phyloP scores from a whole-genome alignment of 1,140 invertebrate genomes.

The Stenopsyche tienmushanensis region DNA sequence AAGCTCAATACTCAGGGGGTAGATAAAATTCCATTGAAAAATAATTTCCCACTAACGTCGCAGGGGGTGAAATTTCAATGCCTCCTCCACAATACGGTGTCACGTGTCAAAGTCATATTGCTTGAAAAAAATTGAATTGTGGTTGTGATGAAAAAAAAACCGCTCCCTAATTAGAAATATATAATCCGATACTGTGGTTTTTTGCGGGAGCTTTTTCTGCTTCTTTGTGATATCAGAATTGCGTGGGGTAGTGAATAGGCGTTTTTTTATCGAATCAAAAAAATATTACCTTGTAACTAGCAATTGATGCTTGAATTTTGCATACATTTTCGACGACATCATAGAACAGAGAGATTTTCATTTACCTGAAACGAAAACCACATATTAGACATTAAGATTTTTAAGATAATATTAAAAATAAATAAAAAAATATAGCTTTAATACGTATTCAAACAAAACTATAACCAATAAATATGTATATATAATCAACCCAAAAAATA shows the following conservation, averaged over 20 bases:
- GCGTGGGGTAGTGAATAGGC: conserved; percentile 9
- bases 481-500: no score
- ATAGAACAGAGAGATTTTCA: neutral
- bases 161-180: conserved; percentile 40
- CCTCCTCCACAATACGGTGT: conserved; percentile 30
- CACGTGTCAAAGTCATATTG: conserved; percentile 40
- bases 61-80: conserved; percentile 36
- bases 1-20: conserved; percentile 19
- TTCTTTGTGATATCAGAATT: conserved; percentile 20
- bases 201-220: conserved; percentile 29
- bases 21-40: conserved; percentile 20
- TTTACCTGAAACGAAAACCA: conserved; percentile 12
- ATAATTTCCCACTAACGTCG: conserved; percentile 19
- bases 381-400: no score
- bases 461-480: no score
- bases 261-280: neutral
- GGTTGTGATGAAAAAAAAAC: conserved; percentile 28
- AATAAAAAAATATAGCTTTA: neutral
- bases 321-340: conserved; percentile 2
- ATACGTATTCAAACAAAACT: no score
- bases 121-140: conserved; percentile 25
- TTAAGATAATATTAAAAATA: neutral
- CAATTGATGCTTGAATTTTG: neutral
- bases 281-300: neutral
- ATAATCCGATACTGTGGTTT: conserved; percentile 38